Base-by-base conservation (phyloP, 2,113 vertebrate genomes). In the Meleagris gallopavo region DNA sequence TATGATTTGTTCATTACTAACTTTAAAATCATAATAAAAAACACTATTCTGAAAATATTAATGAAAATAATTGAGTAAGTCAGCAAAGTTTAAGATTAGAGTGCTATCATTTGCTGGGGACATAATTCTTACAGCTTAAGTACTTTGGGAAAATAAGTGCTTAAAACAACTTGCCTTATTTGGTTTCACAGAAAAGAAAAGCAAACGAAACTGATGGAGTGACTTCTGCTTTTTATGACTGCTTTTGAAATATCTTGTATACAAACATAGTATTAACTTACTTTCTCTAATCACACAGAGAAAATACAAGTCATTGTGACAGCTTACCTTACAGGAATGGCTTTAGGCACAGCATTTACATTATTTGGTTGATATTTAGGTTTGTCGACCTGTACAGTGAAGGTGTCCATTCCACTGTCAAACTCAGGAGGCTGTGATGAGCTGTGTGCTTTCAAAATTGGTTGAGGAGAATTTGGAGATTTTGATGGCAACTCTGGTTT, bases 331-430 rank as follows among this genome's bases (percentile, higher is more conserved):
- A 99, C 99, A 29, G 99, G 99, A 94, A 99, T 96, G 89, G 99
- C 99, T 97, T 99, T 99, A 96, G 99, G 98, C 95, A 99, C 97
- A 93, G 99, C 96, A 86, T 98, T 98, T 96, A 98, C 96, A 83
- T 98, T 99, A 97, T 99, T 99, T 97, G 98, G 97, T 98, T 99
- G 99, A 97, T 99, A 99, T 95, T 99, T 99, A 84, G 98, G 98
- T 89, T 99, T 98, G 90, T 99, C 99, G 6, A 98, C 93, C 77
- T 98, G 99, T 93, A 98, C 96, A 6, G 99, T 98, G 96, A 99
- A 99, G 27, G 98, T 99, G 89, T 99, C 99, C 93, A 99, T 97
- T 58, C 98, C 98, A 62, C 98, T 98, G 95, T 99, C 99, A 8
- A 98, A 98, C 61, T 99, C 99, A 0, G 97, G 96, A 61, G 98